Conservation (phyloP, 2,797 vertebrate genomes). For the Heteromormyrus szaboi region DNA sequence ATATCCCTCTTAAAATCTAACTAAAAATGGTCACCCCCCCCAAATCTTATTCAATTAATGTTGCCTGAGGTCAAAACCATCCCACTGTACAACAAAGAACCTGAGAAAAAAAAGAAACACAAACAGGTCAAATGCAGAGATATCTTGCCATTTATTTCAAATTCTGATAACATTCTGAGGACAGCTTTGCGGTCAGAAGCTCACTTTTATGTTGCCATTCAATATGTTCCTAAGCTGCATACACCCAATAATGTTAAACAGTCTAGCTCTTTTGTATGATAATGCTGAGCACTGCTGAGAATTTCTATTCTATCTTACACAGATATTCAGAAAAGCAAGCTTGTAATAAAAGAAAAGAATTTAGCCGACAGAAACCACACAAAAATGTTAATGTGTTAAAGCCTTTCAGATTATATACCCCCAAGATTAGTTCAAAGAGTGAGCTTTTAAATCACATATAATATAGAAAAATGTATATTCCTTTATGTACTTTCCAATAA, state of each 20-base stretch:
- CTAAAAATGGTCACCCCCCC: neutral
- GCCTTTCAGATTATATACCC: neutral
- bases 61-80: neutral
- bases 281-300: neutral
- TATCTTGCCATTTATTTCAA: conserved; percentile 10
- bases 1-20: neutral
- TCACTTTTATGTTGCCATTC: neutral
- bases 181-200: neutral
- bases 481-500: neutral
- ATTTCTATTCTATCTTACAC: neutral
- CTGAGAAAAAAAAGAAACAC: neutral
- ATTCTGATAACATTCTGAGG: neutral
- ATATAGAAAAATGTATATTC: neutral
- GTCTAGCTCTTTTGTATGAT: neutral
- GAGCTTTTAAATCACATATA: neutral
- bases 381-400: neutral
- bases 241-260: neutral
- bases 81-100: neutral
- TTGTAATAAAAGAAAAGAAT: neutral
- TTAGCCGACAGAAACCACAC: neutral
- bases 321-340: neutral
- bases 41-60: too few species aligned
- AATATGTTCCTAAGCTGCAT: neutral
- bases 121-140: neutral
- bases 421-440: neutral